A percentile compares a stretch with the other conserved stretches of the same genome.
phyloP scores from a whole-genome alignment of 2,113 vertebrate genomes.

The human region GRCh38 chr21:20262501-20263000 shows the following conservation, averaged over 20 bases:
- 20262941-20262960: background rate
- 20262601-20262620: too few relatives aligned
- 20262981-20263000: background rate
- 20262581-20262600: accelerated
- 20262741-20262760: background rate
- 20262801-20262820: background rate
- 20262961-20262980: background rate
- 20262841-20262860: too few relatives aligned
- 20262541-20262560: too few relatives aligned
- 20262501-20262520: too few relatives aligned
- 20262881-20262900: background rate
- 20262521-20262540: too few relatives aligned
- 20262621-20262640: too few relatives aligned
- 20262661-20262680: background rate
- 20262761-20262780: background rate
- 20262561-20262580: too few relatives aligned
- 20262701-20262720: background rate
- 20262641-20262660: too few relatives aligned
- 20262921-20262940: background rate
- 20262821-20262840: background rate
- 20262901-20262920: background rate
- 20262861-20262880: background rate
- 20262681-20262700: background rate
- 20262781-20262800: background rate
- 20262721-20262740: background rate